Percentiles rank a stretch among this genome's conserved stretches.
These are phyloP conservation scores for Monochamus alternatus DNA, from an alignment of 2,888 invertebrate genomes.

Conservation along the genomic window DNA sequence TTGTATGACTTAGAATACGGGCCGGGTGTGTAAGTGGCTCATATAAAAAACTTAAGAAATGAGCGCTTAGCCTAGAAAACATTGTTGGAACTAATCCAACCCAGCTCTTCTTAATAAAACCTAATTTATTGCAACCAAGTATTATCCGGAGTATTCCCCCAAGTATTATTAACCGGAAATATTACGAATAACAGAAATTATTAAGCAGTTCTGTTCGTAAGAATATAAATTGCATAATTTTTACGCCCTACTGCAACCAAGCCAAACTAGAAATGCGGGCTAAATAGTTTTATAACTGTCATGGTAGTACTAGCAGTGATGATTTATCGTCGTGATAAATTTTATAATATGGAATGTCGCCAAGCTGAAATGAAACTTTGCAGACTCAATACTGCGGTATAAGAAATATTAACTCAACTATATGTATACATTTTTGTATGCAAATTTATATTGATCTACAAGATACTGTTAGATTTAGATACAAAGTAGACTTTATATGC, in stretches of 20 bases:
- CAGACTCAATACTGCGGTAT: background rate
- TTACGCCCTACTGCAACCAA: background rate
- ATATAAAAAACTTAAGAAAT: no score
- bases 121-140: no score
- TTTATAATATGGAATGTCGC: background rate
- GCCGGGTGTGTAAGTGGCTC: no score
- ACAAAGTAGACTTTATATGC: no score
- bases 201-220: background rate
- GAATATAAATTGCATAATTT: background rate
- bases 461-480: no score
- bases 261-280: background rate
- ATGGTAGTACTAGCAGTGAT: background rate
- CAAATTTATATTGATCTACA: background rate
- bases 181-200: background rate
- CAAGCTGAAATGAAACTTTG: background rate
- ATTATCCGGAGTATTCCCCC: no score
- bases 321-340: background rate
- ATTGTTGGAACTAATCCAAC: no score
- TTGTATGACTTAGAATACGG: no score
- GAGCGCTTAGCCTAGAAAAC: no score
- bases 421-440: background rate
- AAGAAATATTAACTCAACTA: background rate
- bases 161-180: no score
- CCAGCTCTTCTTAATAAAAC: no score
- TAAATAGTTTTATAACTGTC: background rate